Evolutionary conservation across 1,140 invertebrate genomes (phyloP).

Genomic region (Drosophila nasuta): DNA sequence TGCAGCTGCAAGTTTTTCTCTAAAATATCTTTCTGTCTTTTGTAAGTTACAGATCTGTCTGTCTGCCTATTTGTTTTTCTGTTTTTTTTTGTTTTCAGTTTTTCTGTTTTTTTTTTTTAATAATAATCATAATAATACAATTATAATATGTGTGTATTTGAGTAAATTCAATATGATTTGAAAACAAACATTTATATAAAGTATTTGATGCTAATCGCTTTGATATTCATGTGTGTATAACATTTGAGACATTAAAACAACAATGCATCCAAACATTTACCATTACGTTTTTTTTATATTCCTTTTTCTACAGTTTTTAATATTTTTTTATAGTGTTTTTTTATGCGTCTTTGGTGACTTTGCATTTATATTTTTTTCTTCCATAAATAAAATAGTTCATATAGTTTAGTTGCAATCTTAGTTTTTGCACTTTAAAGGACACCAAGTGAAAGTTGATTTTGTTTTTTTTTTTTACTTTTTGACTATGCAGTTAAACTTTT

Average conservation of each 20-base stretch:
- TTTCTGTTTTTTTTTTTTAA: slow-evolving; percentile 5
- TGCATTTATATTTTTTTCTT: slow-evolving; percentile 5
- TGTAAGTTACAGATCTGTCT: slow-evolving; percentile 15
- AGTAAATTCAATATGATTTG: slow-evolving; percentile 79
- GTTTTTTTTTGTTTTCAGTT: neutral
- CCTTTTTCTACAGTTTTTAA: slow-evolving; percentile 49
- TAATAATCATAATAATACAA: slow-evolving; percentile 16
- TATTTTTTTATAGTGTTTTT: slow-evolving; percentile 49
- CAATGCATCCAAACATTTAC: slow-evolving; percentile 75
- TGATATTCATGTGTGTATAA: slow-evolving; percentile 60
- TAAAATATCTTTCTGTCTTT: slow-evolving; percentile 12
- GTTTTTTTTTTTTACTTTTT: slow-evolving; percentile 45
- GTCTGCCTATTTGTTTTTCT: slow-evolving; percentile 13
- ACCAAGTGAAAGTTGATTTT: slow-evolving; percentile 65
- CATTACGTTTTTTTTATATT: slow-evolving; percentile 41
- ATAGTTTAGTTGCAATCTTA: slow-evolving; percentile 52
- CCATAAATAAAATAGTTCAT: slow-evolving; percentile 71
- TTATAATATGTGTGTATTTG: slow-evolving; percentile 80
- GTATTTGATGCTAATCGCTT: slow-evolving; percentile 57
- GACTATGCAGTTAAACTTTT: slow-evolving; percentile 67
- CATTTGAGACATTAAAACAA: slow-evolving; percentile 60
- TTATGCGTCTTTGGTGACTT: slow-evolving; percentile 30
- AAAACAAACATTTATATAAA: slow-evolving; percentile 72
- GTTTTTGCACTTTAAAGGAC: slow-evolving; percentile 66
- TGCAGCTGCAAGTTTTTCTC: slow-evolving; percentile 51